Conservation (phyloP, 2,113 vertebrate genomes). For the Pardalotus punctatus region DNA sequence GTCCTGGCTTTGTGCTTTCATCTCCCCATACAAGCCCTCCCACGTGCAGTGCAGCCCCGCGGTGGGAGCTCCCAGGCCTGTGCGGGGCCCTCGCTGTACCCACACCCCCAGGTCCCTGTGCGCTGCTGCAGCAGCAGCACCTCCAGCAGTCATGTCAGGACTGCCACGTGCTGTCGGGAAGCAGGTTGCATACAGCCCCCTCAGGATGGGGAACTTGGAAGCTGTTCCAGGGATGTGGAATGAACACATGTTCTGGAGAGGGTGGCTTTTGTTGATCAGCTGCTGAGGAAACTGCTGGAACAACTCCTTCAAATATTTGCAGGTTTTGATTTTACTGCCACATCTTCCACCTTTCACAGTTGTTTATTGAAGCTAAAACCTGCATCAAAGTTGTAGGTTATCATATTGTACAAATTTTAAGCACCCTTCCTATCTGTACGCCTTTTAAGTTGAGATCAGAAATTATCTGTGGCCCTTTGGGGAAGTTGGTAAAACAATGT, state of each 20-base stretch:
- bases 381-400: not conserved
- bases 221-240: not conserved
- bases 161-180: fast-evolving
- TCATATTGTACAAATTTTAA: not conserved
- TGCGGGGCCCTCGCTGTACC: fast-evolving
- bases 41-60: fast-evolving
- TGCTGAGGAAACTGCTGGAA: not conserved
- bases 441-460: not conserved
- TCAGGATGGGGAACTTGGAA: not conserved
- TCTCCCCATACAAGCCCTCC: fast-evolving
- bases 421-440: not conserved
- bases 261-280: not conserved
- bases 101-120: fast-evolving
- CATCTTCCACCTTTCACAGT: not conserved
- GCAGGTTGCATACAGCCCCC: not conserved
- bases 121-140: fast-evolving
- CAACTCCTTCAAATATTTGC: not conserved
- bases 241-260: not conserved
- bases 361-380: not conserved
- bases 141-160: fast-evolving
- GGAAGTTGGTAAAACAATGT: not conserved
- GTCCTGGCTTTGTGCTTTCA: not conserved
- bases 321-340: not conserved
- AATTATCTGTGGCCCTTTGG: not conserved
- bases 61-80: fast-evolving